Evolutionary conservation across 2,113 vertebrate genomes (phyloP).

Genomic region (Ellobius talpinus): DNA sequence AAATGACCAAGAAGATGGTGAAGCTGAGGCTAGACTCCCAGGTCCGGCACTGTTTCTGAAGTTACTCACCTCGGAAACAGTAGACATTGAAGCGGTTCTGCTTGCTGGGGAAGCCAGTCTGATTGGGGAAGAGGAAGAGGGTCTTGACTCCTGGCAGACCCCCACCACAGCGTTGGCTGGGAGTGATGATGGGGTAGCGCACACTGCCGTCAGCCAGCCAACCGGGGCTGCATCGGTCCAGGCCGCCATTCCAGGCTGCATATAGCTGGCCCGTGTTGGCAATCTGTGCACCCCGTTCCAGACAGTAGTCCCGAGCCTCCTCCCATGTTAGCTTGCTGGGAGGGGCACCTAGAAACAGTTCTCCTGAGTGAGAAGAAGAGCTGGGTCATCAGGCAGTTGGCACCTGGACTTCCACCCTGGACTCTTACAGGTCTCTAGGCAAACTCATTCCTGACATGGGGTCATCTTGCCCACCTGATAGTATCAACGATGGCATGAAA

Average conservation of each 20-base stretch:
- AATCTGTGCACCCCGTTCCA: conserved; percentile 87
- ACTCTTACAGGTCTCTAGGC: neutral
- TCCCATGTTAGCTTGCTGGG: conserved; percentile 89
- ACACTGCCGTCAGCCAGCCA: conserved; percentile 96
- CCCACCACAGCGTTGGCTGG: conserved; percentile 93
- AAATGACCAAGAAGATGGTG: neutral
- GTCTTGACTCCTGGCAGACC: conserved; percentile 93
- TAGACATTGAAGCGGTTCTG: conserved; percentile 92
- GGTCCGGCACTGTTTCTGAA: neutral
- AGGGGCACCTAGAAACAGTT: conserved; percentile 90
- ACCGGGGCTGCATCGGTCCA: conserved; percentile 94
- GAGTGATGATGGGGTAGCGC: conserved; percentile 94
- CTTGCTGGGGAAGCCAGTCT: conserved; percentile 94
- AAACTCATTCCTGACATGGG: neutral
- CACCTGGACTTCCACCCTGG: neutral
- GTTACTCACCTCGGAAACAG: conserved; percentile 93
- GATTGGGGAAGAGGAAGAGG: conserved; percentile 94
- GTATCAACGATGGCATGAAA: neutral
- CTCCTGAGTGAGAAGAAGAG: conserved; percentile 85
- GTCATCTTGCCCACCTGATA: neutral
- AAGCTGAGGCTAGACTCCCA: neutral
- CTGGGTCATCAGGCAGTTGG: conserved; percentile 37
- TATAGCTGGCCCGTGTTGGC: conserved; percentile 94
- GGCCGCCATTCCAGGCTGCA: conserved; percentile 92
- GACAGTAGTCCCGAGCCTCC: conserved; percentile 91